phyloP scores from a whole-genome alignment of 1,140 invertebrate genomes.

The Drosophila asahinai region DNA sequence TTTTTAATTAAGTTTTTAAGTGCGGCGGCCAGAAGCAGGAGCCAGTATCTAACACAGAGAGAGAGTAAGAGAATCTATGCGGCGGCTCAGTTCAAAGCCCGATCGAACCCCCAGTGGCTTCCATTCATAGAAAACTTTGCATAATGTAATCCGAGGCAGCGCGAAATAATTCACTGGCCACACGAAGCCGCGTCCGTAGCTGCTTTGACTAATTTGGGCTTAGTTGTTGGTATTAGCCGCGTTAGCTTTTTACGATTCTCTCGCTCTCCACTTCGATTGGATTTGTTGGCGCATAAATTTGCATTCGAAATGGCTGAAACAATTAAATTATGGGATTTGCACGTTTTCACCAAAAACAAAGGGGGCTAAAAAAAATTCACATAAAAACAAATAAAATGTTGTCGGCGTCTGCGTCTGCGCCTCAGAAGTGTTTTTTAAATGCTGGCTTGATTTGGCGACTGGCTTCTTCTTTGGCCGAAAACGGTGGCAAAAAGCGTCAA shows the following conservation, averaged over 20 bases:
- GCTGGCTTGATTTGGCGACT: constrained; percentile 45
- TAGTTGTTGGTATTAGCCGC: constrained; percentile 44
- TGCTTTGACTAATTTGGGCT: constrained; percentile 71
- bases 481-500: constrained; percentile 83
- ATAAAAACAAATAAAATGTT: constrained; percentile 36
- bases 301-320: constrained; percentile 67
- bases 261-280: constrained; percentile 28
- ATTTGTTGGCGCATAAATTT: constrained; percentile 68
- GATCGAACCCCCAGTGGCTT: constrained; percentile 14
- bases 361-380: constrained; percentile 2
- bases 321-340: constrained; percentile 83
- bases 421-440: constrained; percentile 75
- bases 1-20: constrained; percentile 78
- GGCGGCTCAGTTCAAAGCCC: constrained; percentile 24
- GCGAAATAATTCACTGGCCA: constrained; percentile 70
- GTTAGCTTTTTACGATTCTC: constrained; percentile 16
- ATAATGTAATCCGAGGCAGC: constrained; percentile 54
- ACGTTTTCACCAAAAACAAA: constrained; percentile 72
- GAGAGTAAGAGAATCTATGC: not conserved
- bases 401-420: constrained; percentile 62
- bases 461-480: constrained; percentile 57
- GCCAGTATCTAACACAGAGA: not conserved
- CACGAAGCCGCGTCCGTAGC: constrained; percentile 45
- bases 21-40: constrained; percentile 32
- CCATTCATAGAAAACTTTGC: constrained; percentile 78